These are phyloP conservation scores for Plecotus auritus DNA, from an alignment of 2,113 vertebrate species.

Conservation along the genomic window DNA sequence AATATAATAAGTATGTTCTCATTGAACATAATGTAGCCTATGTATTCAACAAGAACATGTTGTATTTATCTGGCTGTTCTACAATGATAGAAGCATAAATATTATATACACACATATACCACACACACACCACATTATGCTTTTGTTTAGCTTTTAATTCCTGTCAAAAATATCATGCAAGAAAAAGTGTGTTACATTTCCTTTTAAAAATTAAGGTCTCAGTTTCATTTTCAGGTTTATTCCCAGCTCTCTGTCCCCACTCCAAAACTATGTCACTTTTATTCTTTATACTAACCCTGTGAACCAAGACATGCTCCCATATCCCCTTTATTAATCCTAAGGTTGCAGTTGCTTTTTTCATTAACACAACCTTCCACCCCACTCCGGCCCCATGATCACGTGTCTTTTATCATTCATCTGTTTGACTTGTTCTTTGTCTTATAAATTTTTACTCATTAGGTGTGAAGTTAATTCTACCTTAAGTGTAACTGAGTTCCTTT, in stretches of 20 bases:
- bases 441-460: neutral
- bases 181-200: neutral
- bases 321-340: neutral
- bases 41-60: neutral
- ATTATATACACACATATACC: neutral
- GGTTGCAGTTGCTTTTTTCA: neutral
- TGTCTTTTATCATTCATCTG: neutral
- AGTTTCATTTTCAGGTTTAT: constrained; percentile 14
- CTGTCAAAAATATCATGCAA: neutral
- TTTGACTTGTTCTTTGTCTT: neutral
- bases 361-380: neutral
- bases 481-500: neutral
- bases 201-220: constrained; percentile 2
- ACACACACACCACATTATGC: neutral
- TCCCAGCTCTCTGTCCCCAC: neutral
- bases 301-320: neutral
- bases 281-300: neutral
- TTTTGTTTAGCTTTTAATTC: neutral
- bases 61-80: neutral
- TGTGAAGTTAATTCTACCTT: neutral
- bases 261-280: neutral
- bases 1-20: neutral
- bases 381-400: neutral
- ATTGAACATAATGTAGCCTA: neutral
- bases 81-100: neutral